These are phyloP conservation scores for Drosophila pachea DNA, from an alignment of 1,140 invertebrate species.

Conservation along the genomic window DNA sequence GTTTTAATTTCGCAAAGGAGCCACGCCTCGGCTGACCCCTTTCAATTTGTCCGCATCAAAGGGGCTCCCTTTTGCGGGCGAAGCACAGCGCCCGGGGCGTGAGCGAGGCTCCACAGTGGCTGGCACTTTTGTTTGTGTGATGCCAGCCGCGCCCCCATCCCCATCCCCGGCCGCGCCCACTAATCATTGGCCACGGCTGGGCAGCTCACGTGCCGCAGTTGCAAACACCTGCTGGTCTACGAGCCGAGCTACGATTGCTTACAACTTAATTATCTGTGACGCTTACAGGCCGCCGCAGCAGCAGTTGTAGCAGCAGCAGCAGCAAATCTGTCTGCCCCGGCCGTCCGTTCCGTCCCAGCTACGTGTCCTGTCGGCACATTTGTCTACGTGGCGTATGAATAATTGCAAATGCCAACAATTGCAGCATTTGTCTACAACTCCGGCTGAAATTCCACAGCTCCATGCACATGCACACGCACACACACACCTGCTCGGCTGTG, in stretches of 20 bases:
- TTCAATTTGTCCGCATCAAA: background rate
- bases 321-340: background rate
- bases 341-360: conserved; percentile 22
- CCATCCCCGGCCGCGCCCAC: too few relatives aligned
- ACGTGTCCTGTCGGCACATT: conserved; percentile 67
- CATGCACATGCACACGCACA: conserved; percentile 26
- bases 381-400: conserved; percentile 76
- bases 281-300: conserved; percentile 60
- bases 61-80: too few relatives aligned
- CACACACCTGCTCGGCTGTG: conserved; percentile 6
- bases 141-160: too few relatives aligned
- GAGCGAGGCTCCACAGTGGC: too few relatives aligned
- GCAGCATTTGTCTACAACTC: conserved; percentile 56
- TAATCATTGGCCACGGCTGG: conserved; percentile 7
- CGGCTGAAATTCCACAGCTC: conserved; percentile 44
- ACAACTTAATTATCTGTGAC: conserved; percentile 74
- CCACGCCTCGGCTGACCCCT: background rate
- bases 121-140: too few relatives aligned
- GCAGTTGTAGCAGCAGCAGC: conserved; percentile 59
- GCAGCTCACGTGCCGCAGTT: conserved; percentile 15
- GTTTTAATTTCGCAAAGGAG: conserved; percentile 24
- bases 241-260: conserved; percentile 46
- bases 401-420: conserved; percentile 76
- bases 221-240: conserved; percentile 9
- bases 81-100: too few relatives aligned